These are phyloP conservation scores for Empis livida DNA, from an alignment of 2,888 invertebrate genomes.

Conservation along the genomic window DNA sequence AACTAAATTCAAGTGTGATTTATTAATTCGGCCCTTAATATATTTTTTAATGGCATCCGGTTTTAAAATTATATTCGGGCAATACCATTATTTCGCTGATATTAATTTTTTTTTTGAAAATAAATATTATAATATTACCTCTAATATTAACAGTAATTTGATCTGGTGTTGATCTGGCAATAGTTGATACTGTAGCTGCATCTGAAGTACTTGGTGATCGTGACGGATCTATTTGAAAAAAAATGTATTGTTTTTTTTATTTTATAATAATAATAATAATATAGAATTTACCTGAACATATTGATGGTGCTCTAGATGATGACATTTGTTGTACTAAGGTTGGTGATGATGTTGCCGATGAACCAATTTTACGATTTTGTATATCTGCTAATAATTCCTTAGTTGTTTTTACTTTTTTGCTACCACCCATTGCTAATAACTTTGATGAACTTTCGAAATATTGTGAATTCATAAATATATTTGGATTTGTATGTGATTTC, in stretches of 20 bases:
- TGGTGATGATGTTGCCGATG: constrained; percentile 16
- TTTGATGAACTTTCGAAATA: constrained; percentile 19
- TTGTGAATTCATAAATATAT: constrained; percentile 23
- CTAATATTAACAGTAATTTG: constrained; percentile 6
- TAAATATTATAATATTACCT: too few species aligned
- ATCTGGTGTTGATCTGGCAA: constrained; percentile 17
- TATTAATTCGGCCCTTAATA: too few species aligned
- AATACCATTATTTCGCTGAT: too few species aligned
- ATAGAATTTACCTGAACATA: constrained; percentile 27
- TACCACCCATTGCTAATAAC: constrained; percentile 14
- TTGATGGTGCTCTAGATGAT: constrained; percentile 15
- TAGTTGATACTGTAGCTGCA: constrained; percentile 18
- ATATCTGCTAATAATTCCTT: constrained; percentile 34
- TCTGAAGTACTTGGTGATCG: constrained; percentile 26
- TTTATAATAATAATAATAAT: neutral
- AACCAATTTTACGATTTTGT: constrained; percentile 26
- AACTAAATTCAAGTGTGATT: too few species aligned
- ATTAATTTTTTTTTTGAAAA: too few species aligned
- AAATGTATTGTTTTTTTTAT: neutral
- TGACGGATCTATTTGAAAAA: neutral
- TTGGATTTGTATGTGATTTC: neutral
- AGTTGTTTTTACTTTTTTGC: constrained; percentile 35
- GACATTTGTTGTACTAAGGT: constrained; percentile 12
- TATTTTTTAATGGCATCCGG: too few species aligned
- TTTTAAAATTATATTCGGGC: too few species aligned